Evolutionary conservation across 1,140 invertebrate genomes (phyloP), one percentile per base, ranked within the genome.

Genomic region (Polypedilum pembai): DNA sequence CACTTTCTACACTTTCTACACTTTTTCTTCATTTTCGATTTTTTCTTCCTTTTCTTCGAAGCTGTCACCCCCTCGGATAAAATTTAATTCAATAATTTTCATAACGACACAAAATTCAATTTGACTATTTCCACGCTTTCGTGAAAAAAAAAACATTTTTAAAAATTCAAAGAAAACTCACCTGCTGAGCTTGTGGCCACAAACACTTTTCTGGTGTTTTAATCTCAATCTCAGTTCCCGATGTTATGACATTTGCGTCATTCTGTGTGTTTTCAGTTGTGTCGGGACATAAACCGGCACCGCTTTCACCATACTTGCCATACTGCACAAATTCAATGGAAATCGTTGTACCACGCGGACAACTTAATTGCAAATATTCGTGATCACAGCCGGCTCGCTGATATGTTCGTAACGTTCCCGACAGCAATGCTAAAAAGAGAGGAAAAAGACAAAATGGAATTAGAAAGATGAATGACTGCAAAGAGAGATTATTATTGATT

Each of bases 361-460:
- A 96, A 76, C 89, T 89, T 40, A 96, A 85, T 20, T 87, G 88
- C 82, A 96, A 88, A 78, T 87, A 86, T 78, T 95, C 90, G 45
- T 92, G 91, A 80, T 95, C 93, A 83, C 94, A 96, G 8, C 91
- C 90, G 7, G 91, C 92, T 76, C 89, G 87, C 81, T 95, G 92
- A 82, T 93, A 94, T 21, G 93, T 95, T 78, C 91, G 87, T 76
- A 96, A 85, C n/a, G 93, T 95, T 66, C 92, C 92, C 78, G 92
- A 89, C 76, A 96, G 87, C 72, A 94, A 85, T 80, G 92, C 94
- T 95, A 86, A 76, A 79, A 80, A 73, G 41, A 69, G 65, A 69
- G 10, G 18, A 69, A 21, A 8, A 10, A 69, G 12, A 20, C 17
- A 20, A 20, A 69, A 8, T 33, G 24, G 24, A 33, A 33, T 33